phyloP scores from a whole-genome alignment of 2,888 invertebrate genomes.

The Netelia melanura region DNA sequence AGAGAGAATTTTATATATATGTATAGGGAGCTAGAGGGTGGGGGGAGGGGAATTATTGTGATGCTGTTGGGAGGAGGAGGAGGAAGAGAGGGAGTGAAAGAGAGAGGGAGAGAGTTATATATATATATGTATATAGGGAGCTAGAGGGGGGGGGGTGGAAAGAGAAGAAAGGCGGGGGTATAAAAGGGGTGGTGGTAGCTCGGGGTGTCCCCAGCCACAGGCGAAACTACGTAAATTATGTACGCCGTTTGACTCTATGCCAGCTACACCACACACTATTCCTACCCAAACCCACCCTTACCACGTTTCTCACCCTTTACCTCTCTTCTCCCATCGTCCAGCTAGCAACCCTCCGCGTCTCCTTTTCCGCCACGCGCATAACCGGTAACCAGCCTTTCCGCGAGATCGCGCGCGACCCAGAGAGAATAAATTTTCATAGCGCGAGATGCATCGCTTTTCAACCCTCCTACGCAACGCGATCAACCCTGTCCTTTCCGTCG shows the following conservation, averaged over 20 bases:
- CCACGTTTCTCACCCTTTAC: constrained; percentile 39
- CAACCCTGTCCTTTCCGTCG: constrained; percentile 28
- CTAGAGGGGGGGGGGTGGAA: neutral
- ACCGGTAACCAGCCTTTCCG: constrained; percentile 66
- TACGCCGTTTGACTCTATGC: constrained; percentile 83
- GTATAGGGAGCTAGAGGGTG: constrained; percentile 3
- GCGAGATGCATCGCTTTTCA: constrained; percentile 67
- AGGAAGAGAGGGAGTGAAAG: no score
- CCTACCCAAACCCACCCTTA: constrained; percentile 68
- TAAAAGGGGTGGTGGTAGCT: constrained; percentile 55
- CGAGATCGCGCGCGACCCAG: constrained; percentile 69
- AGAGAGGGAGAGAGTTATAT: no score
- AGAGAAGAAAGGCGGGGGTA: constrained; percentile 13
- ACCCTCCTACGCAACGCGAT: constrained; percentile 7
- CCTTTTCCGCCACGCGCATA: constrained; percentile 58
- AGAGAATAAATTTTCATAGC: constrained; percentile 79
- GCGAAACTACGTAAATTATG: constrained; percentile 82
- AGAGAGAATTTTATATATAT: neutral
- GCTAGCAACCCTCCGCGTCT: neutral
- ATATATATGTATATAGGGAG: no score
- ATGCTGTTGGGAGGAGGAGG: no score
- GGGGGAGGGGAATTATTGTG: neutral
- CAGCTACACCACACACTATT: constrained; percentile 78
- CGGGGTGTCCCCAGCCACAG: constrained; percentile 73
- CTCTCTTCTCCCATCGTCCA: constrained; percentile 14